These are phyloP conservation scores for Nephrocerus scutellatus DNA, from an alignment of 2,888 invertebrate species.

Conservation along the genomic window DNA sequence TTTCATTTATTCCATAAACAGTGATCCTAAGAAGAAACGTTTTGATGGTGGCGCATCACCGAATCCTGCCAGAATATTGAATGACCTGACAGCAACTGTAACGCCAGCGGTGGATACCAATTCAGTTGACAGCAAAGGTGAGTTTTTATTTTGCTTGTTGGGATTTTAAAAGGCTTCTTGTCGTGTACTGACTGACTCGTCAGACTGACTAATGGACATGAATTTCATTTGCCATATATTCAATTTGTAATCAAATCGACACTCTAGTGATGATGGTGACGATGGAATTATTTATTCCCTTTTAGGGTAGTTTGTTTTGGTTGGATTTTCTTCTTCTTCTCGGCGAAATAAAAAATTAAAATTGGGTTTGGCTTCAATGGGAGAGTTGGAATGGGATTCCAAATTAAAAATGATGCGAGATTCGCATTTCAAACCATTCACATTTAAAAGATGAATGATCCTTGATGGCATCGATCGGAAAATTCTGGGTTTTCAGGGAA, in stretches of 20 bases:
- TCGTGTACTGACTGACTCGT: no score
- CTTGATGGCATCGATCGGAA: no score
- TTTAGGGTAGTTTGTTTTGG: no score
- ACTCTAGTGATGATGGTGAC: no score
- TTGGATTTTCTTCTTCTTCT: conserved; percentile 5
- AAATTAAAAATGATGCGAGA: conserved; percentile 24
- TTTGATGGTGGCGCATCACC: conserved; percentile 31
- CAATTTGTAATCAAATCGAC: no score
- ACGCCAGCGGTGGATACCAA: conserved; percentile 32
- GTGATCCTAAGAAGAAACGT: conserved; percentile 46
- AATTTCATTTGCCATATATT: no score
- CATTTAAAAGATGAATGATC: no score
- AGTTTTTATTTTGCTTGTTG: conserved; percentile 37
- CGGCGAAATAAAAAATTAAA: conserved; percentile 20
- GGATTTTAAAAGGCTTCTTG: no score
- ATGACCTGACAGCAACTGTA: conserved; percentile 23
- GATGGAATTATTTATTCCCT: no score
- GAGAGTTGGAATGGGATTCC: conserved; percentile 23
- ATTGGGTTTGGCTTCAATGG: conserved; percentile 23
- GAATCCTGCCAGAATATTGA: conserved; percentile 5
- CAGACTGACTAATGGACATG: no score
- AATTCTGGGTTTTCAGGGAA: no score
- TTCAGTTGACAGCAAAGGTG: conserved; percentile 52
- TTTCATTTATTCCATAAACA: conserved; percentile 22
- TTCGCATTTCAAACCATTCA: no score